Evolutionary conservation across 2,113 vertebrate genomes (phyloP).

Genomic region (Coracopsis vasa): DNA sequence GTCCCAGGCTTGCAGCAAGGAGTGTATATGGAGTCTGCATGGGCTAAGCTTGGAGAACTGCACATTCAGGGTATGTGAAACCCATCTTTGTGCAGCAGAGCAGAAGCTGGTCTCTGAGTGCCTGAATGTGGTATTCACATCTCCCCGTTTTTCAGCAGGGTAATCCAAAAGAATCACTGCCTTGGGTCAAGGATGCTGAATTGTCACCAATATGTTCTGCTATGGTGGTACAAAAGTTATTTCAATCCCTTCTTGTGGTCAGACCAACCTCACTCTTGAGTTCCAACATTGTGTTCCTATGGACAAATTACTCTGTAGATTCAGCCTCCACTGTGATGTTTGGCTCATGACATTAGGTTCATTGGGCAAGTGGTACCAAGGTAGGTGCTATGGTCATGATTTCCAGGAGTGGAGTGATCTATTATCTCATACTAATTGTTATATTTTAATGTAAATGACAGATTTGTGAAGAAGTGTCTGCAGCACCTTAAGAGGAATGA

Average conservation of each 20-base stretch:
- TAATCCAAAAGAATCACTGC: background rate
- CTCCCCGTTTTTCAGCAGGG: background rate
- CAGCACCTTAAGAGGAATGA: background rate
- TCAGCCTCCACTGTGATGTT: background rate
- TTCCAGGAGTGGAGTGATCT: background rate
- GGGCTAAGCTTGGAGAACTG: background rate
- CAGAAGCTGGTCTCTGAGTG: background rate
- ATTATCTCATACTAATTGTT: background rate
- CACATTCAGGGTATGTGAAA: background rate
- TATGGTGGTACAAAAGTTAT: background rate
- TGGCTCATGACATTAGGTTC: background rate
- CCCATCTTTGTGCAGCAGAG: background rate
- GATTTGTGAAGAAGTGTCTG: background rate
- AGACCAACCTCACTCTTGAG: background rate
- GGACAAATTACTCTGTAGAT: background rate
- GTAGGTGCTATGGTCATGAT: background rate
- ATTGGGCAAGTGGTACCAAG: background rate
- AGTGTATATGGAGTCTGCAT: rapidly evolving
- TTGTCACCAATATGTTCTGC: background rate
- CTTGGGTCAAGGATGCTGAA: background rate
- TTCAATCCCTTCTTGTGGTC: rapidly evolving
- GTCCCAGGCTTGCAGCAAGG: background rate
- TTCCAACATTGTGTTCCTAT: background rate
- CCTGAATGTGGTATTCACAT: background rate
- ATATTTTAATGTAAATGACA: background rate